These are phyloP conservation scores for Drosophila phalerata DNA, from an alignment of 2,888 invertebrate genomes.

Conservation along the genomic window DNA sequence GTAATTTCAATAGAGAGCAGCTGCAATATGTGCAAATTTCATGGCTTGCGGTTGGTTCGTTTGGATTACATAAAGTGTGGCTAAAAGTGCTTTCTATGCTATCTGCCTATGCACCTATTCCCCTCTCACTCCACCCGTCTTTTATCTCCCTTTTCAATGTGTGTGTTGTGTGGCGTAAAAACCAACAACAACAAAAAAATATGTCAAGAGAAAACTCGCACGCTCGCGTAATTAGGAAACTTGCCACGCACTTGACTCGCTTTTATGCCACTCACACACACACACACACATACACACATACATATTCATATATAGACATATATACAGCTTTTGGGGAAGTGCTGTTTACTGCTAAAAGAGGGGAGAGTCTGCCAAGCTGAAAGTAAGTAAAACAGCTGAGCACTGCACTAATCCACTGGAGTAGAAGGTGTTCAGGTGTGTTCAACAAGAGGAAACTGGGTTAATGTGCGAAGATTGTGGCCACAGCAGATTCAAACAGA, in stretches of 20 bases:
- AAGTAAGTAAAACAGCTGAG: conserved; percentile 41
- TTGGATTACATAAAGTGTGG: conserved; percentile 59
- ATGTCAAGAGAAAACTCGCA: conserved; percentile 72
- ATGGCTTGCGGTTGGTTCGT: conserved; percentile 52
- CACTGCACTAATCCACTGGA: conserved; percentile 26
- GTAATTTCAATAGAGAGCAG: conserved; percentile 48
- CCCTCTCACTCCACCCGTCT: not conserved
- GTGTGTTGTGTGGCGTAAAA: conserved; percentile 31
- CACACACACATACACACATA: not conserved
- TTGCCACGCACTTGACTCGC: conserved; percentile 77
- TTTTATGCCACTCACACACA: conserved; percentile 32
- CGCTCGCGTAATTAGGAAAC: conserved; percentile 77
- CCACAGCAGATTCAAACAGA: not conserved
- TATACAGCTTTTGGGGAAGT: not conserved
- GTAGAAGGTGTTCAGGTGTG: conserved; percentile 43
- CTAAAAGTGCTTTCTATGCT: conserved; percentile 42
- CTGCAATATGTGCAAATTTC: conserved; percentile 51
- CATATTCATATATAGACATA: no score
- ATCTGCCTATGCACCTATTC: conserved; percentile 11
- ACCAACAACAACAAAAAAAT: conserved; percentile 61
- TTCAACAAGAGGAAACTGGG: conserved; percentile 42
- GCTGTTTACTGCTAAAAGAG: no score
- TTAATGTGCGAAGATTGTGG: conserved; percentile 33
- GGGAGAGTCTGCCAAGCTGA: conserved; percentile 46
- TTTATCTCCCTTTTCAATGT: conserved; percentile 43